Conservation (phyloP, 2,113 vertebrate species). For the Desmodus rotundus region DNA sequence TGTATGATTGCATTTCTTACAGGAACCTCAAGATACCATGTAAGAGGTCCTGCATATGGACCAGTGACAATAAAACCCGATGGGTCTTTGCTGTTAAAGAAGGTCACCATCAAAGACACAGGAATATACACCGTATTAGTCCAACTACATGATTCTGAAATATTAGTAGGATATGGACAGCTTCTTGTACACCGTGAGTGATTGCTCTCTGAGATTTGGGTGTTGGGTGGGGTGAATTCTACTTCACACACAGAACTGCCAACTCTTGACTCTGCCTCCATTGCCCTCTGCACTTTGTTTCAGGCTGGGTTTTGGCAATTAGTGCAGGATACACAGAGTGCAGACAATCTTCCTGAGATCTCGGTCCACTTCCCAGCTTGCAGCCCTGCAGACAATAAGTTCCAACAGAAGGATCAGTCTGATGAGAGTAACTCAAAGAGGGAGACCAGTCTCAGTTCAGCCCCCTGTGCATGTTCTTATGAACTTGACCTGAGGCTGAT, state of each 20-base stretch:
- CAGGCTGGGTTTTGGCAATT: neutral
- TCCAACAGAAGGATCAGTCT: neutral
- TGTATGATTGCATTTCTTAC: too few relatives aligned
- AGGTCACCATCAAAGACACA: neutral
- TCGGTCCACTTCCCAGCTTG: neutral
- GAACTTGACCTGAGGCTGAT: neutral
- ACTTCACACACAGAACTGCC: too few relatives aligned
- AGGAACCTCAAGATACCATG: too few relatives aligned
- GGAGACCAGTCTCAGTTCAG: neutral
- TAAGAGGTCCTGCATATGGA: too few relatives aligned
- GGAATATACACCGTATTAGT: rapidly evolving
- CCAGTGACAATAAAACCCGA: neutral
- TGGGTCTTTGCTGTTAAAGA: neutral
- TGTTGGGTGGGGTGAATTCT: too few relatives aligned
- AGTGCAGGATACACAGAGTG: neutral
- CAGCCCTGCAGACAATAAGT: neutral
- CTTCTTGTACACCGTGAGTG: neutral
- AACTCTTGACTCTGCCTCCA: too few relatives aligned
- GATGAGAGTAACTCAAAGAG: neutral
- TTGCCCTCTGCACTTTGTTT: neutral
- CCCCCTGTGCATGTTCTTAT: neutral
- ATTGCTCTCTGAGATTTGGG: too few relatives aligned
- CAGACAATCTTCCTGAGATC: neutral
- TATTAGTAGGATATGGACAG: rapidly evolving
- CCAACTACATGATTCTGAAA: rapidly evolving